Base-by-base conservation (phyloP, 2,797 vertebrate genomes). In the Artibeus lituratus region DNA sequence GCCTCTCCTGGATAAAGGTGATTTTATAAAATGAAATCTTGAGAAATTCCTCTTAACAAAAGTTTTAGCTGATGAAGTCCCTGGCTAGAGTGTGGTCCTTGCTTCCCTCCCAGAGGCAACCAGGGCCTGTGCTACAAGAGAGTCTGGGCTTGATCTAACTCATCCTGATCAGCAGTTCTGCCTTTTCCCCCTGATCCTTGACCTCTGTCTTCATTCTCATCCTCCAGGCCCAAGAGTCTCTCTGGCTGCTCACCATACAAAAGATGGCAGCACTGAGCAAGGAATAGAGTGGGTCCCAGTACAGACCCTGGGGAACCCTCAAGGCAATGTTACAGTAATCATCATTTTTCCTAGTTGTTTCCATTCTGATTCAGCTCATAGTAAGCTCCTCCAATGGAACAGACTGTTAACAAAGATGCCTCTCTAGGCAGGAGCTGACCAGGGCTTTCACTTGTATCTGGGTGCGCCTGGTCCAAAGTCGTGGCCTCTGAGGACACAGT, bases 381-480 rank as follows among this genome's bases (percentile, higher is more conserved):
- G 19, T 72, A 51, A 65, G 59, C 83, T 77, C 29, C 57, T 87
- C 35, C 42, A n/a, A 7, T 59, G 69, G 51, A 35, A 59, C 88
- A 92, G 70, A 87, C 82, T 69, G 72, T 83, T 86, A 84, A 90
- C 81, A 95, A 82, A 94, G 94, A 82, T 35, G n/a, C 44, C 85
- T 90, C 78, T 21, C 59, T 65, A 55, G 59, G 70, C 65, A 67
- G 29, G 59, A 81, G 76, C 24, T 76, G 53, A 47, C 57, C 62
- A n/a, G 14, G n/a, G 76, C 83, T 73, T 87, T 59, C 69, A 62
- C 77, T 37, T 49, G 42, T 49, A 32, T 49, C 51, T 24, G 55
- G 87, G 9, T 86, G 29, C 22, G 39, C 16, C 29, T 55, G 21
- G 32, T n/a, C 32, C 39, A 59, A 88, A 53, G 87, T 14, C 15